Percentiles rank a stretch among this genome's conserved stretches.
phyloP scores from a whole-genome alignment of 2,113 vertebrate genomes.

The Poecilia latipinna region DNA sequence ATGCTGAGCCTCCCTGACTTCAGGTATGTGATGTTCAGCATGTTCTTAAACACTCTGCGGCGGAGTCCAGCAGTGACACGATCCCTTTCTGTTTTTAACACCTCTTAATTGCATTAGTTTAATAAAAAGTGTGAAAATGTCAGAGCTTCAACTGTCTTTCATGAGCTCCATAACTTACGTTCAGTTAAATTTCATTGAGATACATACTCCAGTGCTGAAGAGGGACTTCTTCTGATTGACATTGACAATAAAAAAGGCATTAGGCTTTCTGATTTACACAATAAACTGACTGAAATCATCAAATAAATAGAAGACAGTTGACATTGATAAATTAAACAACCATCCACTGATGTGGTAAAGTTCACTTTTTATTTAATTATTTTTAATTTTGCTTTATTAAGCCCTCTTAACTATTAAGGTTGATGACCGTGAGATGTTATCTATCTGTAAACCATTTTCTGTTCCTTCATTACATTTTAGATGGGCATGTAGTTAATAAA shows the following conservation, averaged over 20 bases:
- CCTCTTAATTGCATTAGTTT: neutral
- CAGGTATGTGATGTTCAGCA: slow-evolving; percentile 78
- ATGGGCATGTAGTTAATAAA: neutral
- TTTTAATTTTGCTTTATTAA: no score
- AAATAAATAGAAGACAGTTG: neutral
- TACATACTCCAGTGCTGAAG: neutral
- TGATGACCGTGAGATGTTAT: no score
- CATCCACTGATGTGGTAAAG: neutral
- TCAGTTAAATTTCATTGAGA: no score
- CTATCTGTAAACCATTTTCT: neutral
- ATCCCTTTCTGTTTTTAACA: neutral
- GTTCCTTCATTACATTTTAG: neutral
- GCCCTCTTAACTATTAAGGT: no score
- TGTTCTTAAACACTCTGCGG: neutral
- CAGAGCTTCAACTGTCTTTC: neutral
- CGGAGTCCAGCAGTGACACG: neutral
- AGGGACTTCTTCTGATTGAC: neutral
- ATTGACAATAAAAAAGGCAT: neutral
- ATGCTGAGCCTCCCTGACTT: slow-evolving; percentile 92
- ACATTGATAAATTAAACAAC: neutral
- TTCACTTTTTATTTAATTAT: no score
- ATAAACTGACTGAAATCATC: neutral
- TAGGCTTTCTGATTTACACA: neutral
- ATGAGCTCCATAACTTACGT: neutral
- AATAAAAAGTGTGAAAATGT: no score